Evolutionary conservation across 2,113 vertebrate genomes (phyloP).

Genomic region (Crocuta crocuta): DNA sequence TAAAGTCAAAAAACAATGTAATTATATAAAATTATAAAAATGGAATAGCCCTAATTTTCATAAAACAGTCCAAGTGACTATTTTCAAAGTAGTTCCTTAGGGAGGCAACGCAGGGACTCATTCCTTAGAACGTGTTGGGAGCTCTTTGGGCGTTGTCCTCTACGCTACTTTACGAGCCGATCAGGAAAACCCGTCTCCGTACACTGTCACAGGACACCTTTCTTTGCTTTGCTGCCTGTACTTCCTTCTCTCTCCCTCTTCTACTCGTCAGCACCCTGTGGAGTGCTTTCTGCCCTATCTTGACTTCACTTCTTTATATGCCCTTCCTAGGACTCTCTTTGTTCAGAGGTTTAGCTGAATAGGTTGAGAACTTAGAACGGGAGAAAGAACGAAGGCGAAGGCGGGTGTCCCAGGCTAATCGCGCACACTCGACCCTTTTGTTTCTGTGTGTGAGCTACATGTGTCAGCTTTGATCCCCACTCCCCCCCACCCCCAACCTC

Average conservation of each 20-base stretch:
- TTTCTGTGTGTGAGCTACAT: background rate
- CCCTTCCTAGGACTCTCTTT: background rate
- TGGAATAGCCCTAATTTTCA: conserved; percentile 17
- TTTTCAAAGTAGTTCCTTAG: conserved; percentile 5
- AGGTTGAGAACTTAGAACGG: background rate
- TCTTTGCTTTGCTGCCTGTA: background rate
- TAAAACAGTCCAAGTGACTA: conserved; percentile 18
- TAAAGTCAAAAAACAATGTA: background rate
- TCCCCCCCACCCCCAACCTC: too few relatives aligned
- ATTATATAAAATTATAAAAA: conserved; percentile 24
- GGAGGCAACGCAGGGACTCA: background rate
- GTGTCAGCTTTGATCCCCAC: background rate
- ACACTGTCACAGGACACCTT: background rate
- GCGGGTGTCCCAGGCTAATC: background rate
- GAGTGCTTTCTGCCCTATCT: background rate
- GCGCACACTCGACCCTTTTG: background rate
- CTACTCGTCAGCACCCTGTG: background rate
- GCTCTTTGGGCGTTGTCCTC: background rate
- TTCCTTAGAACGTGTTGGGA: background rate
- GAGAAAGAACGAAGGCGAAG: background rate
- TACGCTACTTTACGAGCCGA: background rate
- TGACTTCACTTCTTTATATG: background rate
- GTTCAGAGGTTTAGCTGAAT: background rate
- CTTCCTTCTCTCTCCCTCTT: background rate
- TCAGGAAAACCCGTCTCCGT: background rate